A percentile compares a stretch with the other conserved stretches of the same genome.
These are phyloP conservation scores for Dreissena polymorpha DNA, from an alignment of 1,140 invertebrate genomes.

Conservation along the genomic window DNA sequence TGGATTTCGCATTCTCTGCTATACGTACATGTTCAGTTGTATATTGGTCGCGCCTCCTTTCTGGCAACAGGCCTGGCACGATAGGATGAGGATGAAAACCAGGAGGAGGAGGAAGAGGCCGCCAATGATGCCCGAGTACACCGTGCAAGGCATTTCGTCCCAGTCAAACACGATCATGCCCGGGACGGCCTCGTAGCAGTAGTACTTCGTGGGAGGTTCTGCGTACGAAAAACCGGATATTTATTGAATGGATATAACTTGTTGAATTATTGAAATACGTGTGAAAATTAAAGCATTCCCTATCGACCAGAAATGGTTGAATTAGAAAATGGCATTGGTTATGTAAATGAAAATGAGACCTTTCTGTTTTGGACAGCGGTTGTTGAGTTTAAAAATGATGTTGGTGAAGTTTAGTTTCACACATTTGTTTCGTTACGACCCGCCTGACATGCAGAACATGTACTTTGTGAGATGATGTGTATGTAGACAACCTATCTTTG, in stretches of 20 bases:
- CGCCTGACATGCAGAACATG: too few species aligned
- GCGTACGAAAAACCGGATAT: not conserved
- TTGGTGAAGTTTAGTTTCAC: too few species aligned
- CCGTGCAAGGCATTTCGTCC: conserved; percentile 45
- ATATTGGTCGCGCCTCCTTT: not conserved
- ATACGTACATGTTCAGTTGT: conserved; percentile 17
- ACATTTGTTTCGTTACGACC: too few species aligned
- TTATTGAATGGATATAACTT: not conserved
- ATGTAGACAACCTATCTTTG: too few species aligned
- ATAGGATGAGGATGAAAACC: not conserved
- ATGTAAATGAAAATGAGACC: too few species aligned
- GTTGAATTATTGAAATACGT: not conserved
- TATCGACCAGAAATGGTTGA: not conserved
- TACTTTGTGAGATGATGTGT: too few species aligned
- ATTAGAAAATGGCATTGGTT: not conserved
- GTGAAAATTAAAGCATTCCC: not conserved
- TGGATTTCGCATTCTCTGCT: not conserved
- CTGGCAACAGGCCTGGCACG: conserved; percentile 26
- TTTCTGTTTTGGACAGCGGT: too few species aligned
- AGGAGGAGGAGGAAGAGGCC: not conserved
- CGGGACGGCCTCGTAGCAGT: conserved; percentile 30
- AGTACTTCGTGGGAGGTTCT: conserved; percentile 13
- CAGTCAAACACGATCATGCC: conserved; percentile 19
- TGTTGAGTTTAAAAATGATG: too few species aligned
- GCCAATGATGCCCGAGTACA: conserved; percentile 29